Evolutionary conservation across 2,888 invertebrate genomes (phyloP).

Genomic region (Neria commutata): DNA sequence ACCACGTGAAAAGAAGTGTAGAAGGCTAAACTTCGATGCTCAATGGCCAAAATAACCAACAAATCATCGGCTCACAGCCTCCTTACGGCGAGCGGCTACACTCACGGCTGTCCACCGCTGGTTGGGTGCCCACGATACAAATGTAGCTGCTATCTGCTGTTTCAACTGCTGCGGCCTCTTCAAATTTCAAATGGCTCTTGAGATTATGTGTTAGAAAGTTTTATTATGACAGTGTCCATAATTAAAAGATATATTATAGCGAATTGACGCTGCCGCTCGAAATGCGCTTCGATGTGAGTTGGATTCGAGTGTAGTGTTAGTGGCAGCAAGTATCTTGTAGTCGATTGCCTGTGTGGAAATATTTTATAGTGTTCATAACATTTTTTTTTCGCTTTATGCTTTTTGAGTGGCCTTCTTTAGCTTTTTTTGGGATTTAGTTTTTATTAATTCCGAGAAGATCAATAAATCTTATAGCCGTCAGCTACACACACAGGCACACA

Average conservation of each 20-base stretch:
- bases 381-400: not conserved
- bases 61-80: too few relatives aligned
- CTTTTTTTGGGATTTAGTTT: too few relatives aligned
- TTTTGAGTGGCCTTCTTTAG: not conserved
- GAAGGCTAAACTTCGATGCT: too few relatives aligned
- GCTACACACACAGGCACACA: not conserved
- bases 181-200: not conserved
- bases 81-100: not conserved
- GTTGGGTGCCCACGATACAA: too few relatives aligned
- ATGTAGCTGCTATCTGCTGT: not conserved
- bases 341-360: too few relatives aligned
- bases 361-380: not conserved
- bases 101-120: too few relatives aligned
- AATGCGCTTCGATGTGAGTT: not conserved
- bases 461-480: not conserved
- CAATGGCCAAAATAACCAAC: too few relatives aligned
- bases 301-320: not conserved
- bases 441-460: too few relatives aligned
- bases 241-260: not conserved
- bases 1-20: not conserved
- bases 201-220: slow-evolving; percentile 1
- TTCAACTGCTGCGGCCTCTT: not conserved
- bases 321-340: too few relatives aligned
- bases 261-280: not conserved
- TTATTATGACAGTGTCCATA: not conserved